Evolutionary conservation across 2,888 invertebrate genomes (phyloP).

Genomic region (Hololepta plana): DNA sequence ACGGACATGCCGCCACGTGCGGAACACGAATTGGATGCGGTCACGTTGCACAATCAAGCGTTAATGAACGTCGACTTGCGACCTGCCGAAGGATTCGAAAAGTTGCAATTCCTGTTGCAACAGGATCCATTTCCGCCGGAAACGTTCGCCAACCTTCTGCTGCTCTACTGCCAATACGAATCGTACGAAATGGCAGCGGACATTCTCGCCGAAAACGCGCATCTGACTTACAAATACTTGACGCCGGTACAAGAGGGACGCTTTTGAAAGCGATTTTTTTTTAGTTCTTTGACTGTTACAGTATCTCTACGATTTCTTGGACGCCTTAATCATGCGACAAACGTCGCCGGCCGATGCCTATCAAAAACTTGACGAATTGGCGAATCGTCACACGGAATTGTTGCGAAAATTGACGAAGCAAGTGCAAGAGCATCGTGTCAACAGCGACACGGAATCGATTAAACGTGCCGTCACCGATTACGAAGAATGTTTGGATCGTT

Average conservation of each 20-base stretch:
- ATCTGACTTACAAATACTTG: slow-evolving; percentile 87
- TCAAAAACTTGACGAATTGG: slow-evolving; percentile 86
- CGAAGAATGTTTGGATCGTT: slow-evolving; percentile 77
- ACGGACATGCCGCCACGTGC: slow-evolving; percentile 84
- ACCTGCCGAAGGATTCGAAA: slow-evolving; percentile 87
- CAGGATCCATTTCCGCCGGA: slow-evolving; percentile 95
- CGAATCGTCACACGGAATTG: slow-evolving; percentile 76
- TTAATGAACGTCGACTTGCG: slow-evolving; percentile 67
- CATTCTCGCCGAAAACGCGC: slow-evolving; percentile 91
- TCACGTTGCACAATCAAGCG: slow-evolving; percentile 94
- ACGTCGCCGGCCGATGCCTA: slow-evolving; percentile 93
- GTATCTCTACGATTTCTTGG: slow-evolving; percentile 88
- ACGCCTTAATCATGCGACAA: slow-evolving; percentile 92
- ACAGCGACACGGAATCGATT: slow-evolving; percentile 75
- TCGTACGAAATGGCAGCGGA: slow-evolving; percentile 96
- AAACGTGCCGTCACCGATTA: slow-evolving; percentile 79
- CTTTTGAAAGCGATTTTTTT: slow-evolving; percentile 2
- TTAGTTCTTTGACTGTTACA: slow-evolving; percentile 20
- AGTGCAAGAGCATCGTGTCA: slow-evolving; percentile 80
- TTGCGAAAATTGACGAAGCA: slow-evolving; percentile 83
- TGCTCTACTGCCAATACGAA: slow-evolving; percentile 93
- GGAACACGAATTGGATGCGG: slow-evolving; percentile 94
- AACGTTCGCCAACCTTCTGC: slow-evolving; percentile 87
- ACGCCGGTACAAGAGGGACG: slow-evolving; percentile 43
- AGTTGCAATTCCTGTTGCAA: slow-evolving; percentile 81